phyloP scores from a whole-genome alignment of 2,113 vertebrate species.

The Salvator merianae region DNA sequence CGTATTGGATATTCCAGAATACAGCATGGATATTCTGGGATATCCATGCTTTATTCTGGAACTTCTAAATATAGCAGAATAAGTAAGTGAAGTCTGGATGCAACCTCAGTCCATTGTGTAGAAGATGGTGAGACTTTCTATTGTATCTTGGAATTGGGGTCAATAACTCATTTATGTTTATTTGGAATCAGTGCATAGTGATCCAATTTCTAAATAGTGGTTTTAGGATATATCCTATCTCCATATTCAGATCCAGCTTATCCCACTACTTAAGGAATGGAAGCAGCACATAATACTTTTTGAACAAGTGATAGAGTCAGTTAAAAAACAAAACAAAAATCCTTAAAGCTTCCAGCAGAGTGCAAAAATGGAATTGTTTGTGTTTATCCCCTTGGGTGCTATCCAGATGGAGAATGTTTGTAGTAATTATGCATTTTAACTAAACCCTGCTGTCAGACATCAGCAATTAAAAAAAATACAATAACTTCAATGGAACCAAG shows the following conservation, averaged over 20 bases:
- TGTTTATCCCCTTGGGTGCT: constrained; percentile 4
- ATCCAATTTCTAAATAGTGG: not conserved
- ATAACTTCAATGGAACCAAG: not conserved
- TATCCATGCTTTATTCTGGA: too few species aligned
- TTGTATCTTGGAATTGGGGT: not conserved
- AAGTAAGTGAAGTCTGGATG: too few species aligned
- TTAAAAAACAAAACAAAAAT: not conserved
- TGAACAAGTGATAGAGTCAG: constrained; percentile 12
- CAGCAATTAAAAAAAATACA: constrained; percentile 7
- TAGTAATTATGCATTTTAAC: not conserved
- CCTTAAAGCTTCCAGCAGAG: constrained; percentile 12
- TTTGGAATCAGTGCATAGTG: not conserved
- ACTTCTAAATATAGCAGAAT: too few species aligned
- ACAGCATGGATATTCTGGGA: too few species aligned
- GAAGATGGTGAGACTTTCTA: not conserved
- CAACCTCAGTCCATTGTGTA: not conserved
- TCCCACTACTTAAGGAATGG: constrained; percentile 29
- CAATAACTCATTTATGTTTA: not conserved
- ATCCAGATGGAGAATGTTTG: not conserved
- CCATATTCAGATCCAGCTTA: not conserved
- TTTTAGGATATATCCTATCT: constrained; percentile 2
- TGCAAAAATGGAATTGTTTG: constrained; percentile 12
- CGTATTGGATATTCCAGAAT: too few species aligned
- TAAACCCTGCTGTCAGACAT: not conserved
- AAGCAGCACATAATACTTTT: not conserved